Base-by-base conservation (phyloP, 2,113 vertebrate genomes). In the Forbesichthys agassizii region DNA sequence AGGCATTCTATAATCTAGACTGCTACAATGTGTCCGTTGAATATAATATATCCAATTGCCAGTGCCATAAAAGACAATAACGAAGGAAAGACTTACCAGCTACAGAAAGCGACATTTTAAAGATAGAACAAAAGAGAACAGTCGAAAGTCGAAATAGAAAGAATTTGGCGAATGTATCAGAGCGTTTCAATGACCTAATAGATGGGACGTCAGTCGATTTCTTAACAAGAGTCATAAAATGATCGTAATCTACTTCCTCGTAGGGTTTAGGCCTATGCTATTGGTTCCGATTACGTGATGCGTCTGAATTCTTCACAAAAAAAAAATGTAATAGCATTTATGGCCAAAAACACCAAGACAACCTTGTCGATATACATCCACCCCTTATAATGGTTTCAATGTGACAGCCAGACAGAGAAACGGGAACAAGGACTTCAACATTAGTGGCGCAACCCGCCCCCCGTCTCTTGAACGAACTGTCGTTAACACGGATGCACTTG, bases 61-160 rank as follows among this genome's bases (percentile, higher is more conserved):
- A 51, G 3, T 51, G 13, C 13, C 3, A 51, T 12, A 13, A 13
- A 51, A 51, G 3, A 13, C 7, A n/a, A n/a, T n/a, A 46, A 36
- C 33, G 42, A 12, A 60, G 58, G 9, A 4, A 36, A 16, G 68
- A 85, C 89, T 88, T 68, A 90, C 89, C 89, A 3, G 69, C 78
- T 42, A 87, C 71, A 10, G 83, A 85, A 0, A 90, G 78, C 61
- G 84, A 79, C 89, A 90, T 89, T 66, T 68, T 73, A 27, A 27
- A 27, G 27, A 27, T 27, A 27, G 27, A 27, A 58, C 1, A 11
- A 42, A 0, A 12, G 42, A 10, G 58, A 48, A 49, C 33, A 72
- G 63, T 33, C 2, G 13, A 62, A 3, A 49, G n/a, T 16, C 14
- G n/a, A 6, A 61, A 56, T 13, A 1, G 0, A 9, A 9, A 0